Evolutionary conservation across 2,113 vertebrate species (phyloP).

Genomic region (Phoenicopterus ruber): DNA sequence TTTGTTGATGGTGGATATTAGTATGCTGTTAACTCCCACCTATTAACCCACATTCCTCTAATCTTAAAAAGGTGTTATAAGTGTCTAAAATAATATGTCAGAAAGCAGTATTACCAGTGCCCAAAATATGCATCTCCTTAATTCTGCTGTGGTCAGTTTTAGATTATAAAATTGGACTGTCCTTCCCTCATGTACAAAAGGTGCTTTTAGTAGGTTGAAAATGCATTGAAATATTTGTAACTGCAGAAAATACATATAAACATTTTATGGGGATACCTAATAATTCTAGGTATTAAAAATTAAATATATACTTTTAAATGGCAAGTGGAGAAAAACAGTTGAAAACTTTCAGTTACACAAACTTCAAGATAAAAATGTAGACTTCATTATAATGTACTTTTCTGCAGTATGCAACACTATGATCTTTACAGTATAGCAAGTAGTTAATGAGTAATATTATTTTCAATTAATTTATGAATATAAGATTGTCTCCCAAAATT

Average conservation of each 20-base stretch:
- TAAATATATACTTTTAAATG: not conserved
- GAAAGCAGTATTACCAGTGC: not conserved
- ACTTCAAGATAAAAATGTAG: not conserved
- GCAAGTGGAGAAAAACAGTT: not conserved
- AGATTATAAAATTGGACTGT: not conserved
- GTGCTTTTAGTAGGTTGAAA: not conserved
- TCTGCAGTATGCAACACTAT: not conserved
- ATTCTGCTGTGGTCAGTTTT: not conserved
- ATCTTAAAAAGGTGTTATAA: not conserved
- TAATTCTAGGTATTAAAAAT: not conserved
- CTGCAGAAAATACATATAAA: not conserved
- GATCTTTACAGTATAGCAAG: not conserved
- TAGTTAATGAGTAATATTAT: not conserved
- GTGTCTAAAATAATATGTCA: not conserved
- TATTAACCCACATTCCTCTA: not conserved
- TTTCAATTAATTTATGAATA: not conserved
- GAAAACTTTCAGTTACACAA: not conserved
- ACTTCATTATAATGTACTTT: not conserved
- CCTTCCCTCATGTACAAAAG: not conserved
- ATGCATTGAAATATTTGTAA: not conserved
- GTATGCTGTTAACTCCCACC: not conserved
- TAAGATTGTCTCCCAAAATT: not conserved
- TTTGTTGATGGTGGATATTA: not conserved
- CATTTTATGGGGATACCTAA: not conserved
- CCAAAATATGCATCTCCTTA: not conserved